Evolutionary conservation across 2,797 vertebrate species (phyloP).

Genomic region (Aeoliscus strigatus): DNA sequence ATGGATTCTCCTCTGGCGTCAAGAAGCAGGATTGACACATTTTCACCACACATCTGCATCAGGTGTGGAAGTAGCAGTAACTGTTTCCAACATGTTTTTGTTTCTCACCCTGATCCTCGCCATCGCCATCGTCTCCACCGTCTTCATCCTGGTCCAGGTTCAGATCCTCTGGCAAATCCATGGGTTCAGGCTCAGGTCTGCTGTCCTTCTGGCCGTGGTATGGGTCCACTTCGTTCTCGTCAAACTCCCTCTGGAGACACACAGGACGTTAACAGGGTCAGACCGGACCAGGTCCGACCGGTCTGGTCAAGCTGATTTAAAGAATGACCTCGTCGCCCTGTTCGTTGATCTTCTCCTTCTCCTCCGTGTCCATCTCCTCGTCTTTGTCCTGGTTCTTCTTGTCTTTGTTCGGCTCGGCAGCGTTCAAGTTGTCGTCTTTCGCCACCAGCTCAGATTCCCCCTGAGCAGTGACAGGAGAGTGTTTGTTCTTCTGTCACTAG

Average conservation of each 20-base stretch:
- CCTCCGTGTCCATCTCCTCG: conserved; percentile 63
- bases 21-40: no score
- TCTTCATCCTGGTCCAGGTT: conserved; percentile 84
- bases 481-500: no score
- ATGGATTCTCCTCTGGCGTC: conserved; percentile 84
- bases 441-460: conserved; percentile 89
- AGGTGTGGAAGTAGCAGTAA: no score
- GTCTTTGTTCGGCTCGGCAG: conserved; percentile 78
- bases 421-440: conserved; percentile 86
- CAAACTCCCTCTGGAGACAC: conserved; percentile 83
- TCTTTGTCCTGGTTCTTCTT: conserved; percentile 78
- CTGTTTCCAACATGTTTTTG: no score
- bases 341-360: conserved; percentile 86
- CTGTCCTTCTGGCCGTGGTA: conserved; percentile 87
- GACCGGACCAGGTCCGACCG: no score
- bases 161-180: conserved; percentile 90
- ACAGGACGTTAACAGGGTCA: no score
- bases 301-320: no score
- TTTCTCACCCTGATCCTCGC: conserved; percentile 66
- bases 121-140: conserved; percentile 65
- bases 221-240: conserved; percentile 93
- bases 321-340: conserved; percentile 86
- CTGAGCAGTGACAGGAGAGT: no score
- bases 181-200: conserved; percentile 80
- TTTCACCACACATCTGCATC: no score